A percentile compares a stretch with the other conserved stretches of the same genome.
Evolutionary conservation across 2,113 vertebrate genomes (phyloP).

Genomic region (Oryzias celebensis): DNA sequence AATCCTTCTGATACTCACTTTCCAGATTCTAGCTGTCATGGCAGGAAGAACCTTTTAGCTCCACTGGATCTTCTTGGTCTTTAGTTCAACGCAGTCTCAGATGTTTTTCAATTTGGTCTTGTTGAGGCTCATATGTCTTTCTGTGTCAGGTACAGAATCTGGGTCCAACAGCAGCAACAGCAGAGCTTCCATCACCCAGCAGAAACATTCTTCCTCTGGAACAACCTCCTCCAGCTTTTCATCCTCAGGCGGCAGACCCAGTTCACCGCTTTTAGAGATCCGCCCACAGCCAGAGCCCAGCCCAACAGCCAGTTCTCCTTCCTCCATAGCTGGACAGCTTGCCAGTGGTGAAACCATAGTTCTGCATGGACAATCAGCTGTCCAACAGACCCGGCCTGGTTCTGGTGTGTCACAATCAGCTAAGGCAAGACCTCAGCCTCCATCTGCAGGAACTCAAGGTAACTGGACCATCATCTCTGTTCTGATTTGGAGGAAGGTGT

Average conservation of each 20-base stretch:
- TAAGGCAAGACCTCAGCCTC: slow-evolving; percentile 21
- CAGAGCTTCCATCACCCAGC: slow-evolving; percentile 11
- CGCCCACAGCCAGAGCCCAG: background rate
- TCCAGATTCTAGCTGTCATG: too few relatives aligned
- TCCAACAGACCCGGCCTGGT: slow-evolving; percentile 7
- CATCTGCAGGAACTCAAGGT: slow-evolving; percentile 29
- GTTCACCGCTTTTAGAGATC: background rate
- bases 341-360: background rate
- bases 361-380: background rate
- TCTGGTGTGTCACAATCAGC: background rate
- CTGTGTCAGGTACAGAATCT: slow-evolving; percentile 25
- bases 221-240: background rate
- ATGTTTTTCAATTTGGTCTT: background rate
- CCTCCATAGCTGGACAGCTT: slow-evolving; percentile 15
- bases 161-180: slow-evolving; percentile 10
- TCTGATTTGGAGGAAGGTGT: too few relatives aligned
- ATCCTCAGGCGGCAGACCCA: slow-evolving; percentile 22
- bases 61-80: too few relatives aligned
- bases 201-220: slow-evolving; percentile 7
- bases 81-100: background rate
- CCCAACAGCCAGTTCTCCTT: background rate
- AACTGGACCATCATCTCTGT: background rate
- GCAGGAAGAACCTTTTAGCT: too few relatives aligned
- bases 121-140: too few relatives aligned
- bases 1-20: too few relatives aligned